Evolutionary conservation across 2,888 invertebrate genomes (phyloP), one percentile per base, ranked within the genome.

Genomic region (Lucinisca nassula): DNA sequence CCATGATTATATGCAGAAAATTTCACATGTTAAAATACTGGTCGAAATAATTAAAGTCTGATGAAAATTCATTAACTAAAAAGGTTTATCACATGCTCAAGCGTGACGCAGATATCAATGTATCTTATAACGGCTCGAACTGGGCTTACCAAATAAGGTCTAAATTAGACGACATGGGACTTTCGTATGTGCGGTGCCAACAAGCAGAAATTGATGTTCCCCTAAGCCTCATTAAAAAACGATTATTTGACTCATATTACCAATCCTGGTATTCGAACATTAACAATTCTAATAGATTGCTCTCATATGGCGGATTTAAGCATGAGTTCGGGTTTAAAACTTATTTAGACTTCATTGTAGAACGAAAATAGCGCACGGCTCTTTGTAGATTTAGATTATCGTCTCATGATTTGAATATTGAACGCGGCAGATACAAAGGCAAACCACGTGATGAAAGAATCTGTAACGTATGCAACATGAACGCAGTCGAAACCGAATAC

Each of bases 361-460:
- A 77, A 24, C n/a, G 17, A 2, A 82, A 82, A 55, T 70, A 32
- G 35, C 6, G 67, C 49, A 61, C 4, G 14, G 84, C 67, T 17
- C 49, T 84, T 14, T 67, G 49, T 24, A 58, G 55, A 79, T 51
- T 84, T 49, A 73, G 84, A 79, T n/a, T 58, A 27, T 79, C 84
- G 2, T 51, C 79, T 12, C 79, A 84, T 49, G 14, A 79, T 17
- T 49, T 79, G 14, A 17, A n/a, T 14, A 79, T 84, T 3, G 61
- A 84, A 45, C 32, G 14, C n/a, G 84, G 79, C 14, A 37, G 84
- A 79, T 40, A 74, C 30, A n/a, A 35, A 30, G 37, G 75, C 35
- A 79, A 24, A 14, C 32, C 58, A 61, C 58, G 79, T 67, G 51
- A 67, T 27, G 67, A 79, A 67, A 55, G 84, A 79, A 61, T n/a